These are phyloP conservation scores for Diuraphis noxia DNA, from an alignment of 1,140 invertebrate genomes.

Conservation along the genomic window DNA sequence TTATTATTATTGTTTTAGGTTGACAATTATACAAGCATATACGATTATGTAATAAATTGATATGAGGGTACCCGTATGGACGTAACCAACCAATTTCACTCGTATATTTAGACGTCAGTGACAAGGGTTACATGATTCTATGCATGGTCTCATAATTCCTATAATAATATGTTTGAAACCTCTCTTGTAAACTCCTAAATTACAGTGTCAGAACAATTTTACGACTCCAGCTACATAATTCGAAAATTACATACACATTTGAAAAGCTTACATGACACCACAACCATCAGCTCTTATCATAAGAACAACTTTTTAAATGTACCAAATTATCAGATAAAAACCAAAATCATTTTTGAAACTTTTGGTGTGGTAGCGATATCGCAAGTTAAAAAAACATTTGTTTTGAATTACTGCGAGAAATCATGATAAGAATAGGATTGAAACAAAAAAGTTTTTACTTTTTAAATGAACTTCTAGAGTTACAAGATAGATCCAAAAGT, in stretches of 20 bases:
- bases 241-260: neutral
- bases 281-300: neutral
- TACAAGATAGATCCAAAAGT: no score
- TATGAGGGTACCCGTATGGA: neutral
- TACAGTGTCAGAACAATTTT: conserved; percentile 1
- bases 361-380: neutral
- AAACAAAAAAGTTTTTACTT: no score
- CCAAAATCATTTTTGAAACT: neutral
- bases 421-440: neutral
- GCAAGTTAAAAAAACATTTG: no score
- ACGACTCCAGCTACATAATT: neutral
- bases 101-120: neutral
- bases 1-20: no score
- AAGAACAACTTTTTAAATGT: neutral
- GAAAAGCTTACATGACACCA: neutral
- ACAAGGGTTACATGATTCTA: neutral
- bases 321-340: neutral
- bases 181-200: neutral
- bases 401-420: neutral
- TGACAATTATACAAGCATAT: no score
- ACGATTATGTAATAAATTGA: no score
- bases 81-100: neutral
- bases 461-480: no score
- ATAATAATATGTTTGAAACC: conserved; percentile 24
- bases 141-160: neutral